phyloP scores from a whole-genome alignment of 2,113 vertebrate genomes.

The Oryzias melastigma region DNA sequence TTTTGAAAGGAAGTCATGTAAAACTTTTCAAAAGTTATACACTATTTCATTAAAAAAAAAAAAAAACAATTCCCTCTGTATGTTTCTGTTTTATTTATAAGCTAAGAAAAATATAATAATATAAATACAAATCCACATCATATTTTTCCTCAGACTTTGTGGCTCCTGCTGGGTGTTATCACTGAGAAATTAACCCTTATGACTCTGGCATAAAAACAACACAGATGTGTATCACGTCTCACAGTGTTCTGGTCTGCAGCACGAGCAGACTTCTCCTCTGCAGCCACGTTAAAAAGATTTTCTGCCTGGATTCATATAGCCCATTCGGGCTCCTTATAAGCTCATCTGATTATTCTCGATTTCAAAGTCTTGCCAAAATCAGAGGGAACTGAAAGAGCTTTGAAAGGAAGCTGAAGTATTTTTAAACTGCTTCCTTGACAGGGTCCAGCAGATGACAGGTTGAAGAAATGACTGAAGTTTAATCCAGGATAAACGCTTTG shows the following conservation, averaged over 20 bases:
- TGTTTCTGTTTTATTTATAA: too few relatives aligned
- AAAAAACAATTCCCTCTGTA: too few relatives aligned
- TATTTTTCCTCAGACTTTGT: too few relatives aligned
- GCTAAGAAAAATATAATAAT: too few relatives aligned
- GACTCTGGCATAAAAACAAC: not conserved
- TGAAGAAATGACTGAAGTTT: constrained; percentile 22
- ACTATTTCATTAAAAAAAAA: too few relatives aligned
- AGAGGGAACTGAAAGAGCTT: constrained; percentile 29
- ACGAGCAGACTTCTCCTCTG: constrained; percentile 7
- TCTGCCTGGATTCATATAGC: constrained; percentile 30
- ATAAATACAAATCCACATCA: too few relatives aligned
- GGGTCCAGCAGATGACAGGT: constrained; percentile 34
- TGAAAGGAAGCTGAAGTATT: constrained; percentile 38
- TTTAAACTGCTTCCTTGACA: constrained; percentile 34
- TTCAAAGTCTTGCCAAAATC: constrained; percentile 57
- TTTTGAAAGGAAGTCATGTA: too few relatives aligned
- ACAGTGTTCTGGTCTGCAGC: constrained; percentile 7
- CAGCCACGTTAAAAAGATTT: constrained; percentile 37
- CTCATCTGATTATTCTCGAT: constrained; percentile 56
- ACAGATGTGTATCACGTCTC: constrained; percentile 6
- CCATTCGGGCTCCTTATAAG: constrained; percentile 38
- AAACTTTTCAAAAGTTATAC: too few relatives aligned
- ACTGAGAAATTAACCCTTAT: too few relatives aligned
- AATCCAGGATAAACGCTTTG: constrained; percentile 38
- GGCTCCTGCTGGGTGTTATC: too few relatives aligned